phyloP scores from a whole-genome alignment of 2,797 vertebrate genomes.

The Tachyglossus aculeatus region DNA sequence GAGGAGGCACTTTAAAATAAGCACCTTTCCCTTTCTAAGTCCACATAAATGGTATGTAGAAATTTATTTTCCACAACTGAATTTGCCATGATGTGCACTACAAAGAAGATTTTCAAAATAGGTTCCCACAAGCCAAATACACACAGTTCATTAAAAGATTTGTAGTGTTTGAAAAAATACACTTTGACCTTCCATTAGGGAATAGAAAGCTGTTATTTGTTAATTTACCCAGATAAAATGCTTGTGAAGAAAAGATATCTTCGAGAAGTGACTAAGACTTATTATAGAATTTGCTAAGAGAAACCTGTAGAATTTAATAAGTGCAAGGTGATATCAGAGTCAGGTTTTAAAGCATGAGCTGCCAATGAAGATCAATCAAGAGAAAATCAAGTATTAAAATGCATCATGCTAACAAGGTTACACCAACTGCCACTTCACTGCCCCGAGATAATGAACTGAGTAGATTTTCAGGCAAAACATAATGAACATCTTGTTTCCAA shows the following conservation, averaged over 20 bases:
- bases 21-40: conserved; percentile 31
- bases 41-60: neutral
- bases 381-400: conserved; percentile 65
- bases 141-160: conserved; percentile 47
- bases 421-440: conserved; percentile 64
- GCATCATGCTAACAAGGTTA: conserved; percentile 57
- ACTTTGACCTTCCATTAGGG: conserved; percentile 16
- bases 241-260: conserved; percentile 49
- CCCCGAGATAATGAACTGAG: conserved; percentile 64
- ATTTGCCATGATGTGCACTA: conserved; percentile 17
- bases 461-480: conserved; percentile 64
- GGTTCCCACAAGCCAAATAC: conserved; percentile 40
- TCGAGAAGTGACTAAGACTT: conserved; percentile 52
- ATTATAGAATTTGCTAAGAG: conserved; percentile 26
- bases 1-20: conserved; percentile 37
- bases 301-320: conserved; percentile 46
- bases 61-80: conserved; percentile 46
- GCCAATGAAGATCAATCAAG: conserved; percentile 57
- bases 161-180: conserved; percentile 19
- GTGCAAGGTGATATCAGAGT: conserved; percentile 46
- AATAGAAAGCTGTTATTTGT: conserved; percentile 37
- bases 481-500: conserved; percentile 71
- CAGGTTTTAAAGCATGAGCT: conserved; percentile 47
- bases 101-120: conserved; percentile 38
- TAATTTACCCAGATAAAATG: conserved; percentile 53